Conservation (phyloP, 1,140 invertebrate genomes). For the Riptortus pedestris region DNA sequence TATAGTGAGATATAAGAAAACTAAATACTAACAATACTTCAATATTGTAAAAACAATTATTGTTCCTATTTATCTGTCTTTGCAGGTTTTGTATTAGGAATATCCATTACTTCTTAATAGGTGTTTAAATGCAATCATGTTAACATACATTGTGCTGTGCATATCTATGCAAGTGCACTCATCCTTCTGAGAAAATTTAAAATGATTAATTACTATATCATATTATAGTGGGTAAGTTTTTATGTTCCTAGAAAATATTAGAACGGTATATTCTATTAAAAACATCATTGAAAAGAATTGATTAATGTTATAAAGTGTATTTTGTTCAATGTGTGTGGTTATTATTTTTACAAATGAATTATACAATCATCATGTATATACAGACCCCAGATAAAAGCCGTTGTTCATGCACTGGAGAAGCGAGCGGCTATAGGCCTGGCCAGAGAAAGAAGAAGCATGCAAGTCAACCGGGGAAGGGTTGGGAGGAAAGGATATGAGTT, state of each 20-base stretch:
- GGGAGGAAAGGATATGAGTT: slow-evolving; percentile 12
- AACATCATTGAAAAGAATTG: not conserved
- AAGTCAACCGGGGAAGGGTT: slow-evolving; percentile 17
- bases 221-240: not conserved
- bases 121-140: not conserved
- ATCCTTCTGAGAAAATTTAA: not conserved
- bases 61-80: too few relatives aligned
- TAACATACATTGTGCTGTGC: not conserved
- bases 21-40: not conserved
- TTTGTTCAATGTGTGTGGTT: slow-evolving; percentile 16
- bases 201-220: too few relatives aligned
- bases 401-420: slow-evolving; percentile 22
- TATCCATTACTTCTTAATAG: too few relatives aligned
- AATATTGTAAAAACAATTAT: too few relatives aligned
- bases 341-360: slow-evolving; percentile 12
- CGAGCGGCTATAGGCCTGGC: slow-evolving; percentile 17
- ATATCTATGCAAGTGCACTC: not conserved
- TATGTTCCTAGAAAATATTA: not conserved
- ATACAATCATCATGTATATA: slow-evolving; percentile 4
- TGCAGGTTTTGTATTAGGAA: too few relatives aligned
- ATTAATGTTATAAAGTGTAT: not conserved
- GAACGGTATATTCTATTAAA: too few relatives aligned
- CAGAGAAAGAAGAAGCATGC: slow-evolving; percentile 22
- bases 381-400: slow-evolving; percentile 3
- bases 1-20: not conserved